Conservation (phyloP, 2,888 invertebrate species). For the Ennomos fuscantarius region DNA sequence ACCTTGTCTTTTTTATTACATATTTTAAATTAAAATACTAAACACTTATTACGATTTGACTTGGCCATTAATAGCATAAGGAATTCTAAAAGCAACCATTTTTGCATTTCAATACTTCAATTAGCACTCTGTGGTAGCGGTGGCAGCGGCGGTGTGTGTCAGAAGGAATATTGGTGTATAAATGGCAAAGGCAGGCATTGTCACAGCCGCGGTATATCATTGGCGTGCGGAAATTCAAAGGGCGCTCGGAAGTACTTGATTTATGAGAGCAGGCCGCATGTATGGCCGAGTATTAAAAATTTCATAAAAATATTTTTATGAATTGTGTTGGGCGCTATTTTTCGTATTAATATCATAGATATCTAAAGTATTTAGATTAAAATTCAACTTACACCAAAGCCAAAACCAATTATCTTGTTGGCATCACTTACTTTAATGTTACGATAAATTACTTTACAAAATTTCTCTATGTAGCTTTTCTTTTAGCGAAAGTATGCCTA, state of each 20-base stretch:
- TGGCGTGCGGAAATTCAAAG: constrained; percentile 75
- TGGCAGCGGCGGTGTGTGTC: constrained; percentile 53
- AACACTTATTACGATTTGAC: not conserved
- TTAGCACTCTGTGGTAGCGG: constrained; percentile 44
- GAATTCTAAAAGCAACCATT: constrained; percentile 28
- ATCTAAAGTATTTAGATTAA: constrained; percentile 21
- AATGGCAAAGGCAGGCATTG: constrained; percentile 72
- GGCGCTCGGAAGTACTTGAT: constrained; percentile 79
- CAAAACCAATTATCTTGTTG: constrained; percentile 40
- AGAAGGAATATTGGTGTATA: constrained; percentile 74
- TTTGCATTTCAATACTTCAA: constrained; percentile 54
- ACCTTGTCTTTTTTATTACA: no score
- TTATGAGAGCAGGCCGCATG: constrained; percentile 72
- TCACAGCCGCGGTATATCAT: constrained; percentile 76
- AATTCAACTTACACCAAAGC: constrained; percentile 38
- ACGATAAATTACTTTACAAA: constrained; percentile 25
- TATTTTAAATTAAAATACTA: not conserved
- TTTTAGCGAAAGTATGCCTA: constrained; percentile 12
- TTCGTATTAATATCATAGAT: constrained; percentile 44
- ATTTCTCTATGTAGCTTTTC: constrained; percentile 23
- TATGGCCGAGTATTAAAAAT: constrained; percentile 76
- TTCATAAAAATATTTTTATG: constrained; percentile 76
- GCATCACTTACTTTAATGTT: constrained; percentile 8
- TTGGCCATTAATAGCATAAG: constrained; percentile 2
- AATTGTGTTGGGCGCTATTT: constrained; percentile 47